Base-by-base conservation (phyloP, 2,797 vertebrate species). In the Paratrypauchen microcephalus region DNA sequence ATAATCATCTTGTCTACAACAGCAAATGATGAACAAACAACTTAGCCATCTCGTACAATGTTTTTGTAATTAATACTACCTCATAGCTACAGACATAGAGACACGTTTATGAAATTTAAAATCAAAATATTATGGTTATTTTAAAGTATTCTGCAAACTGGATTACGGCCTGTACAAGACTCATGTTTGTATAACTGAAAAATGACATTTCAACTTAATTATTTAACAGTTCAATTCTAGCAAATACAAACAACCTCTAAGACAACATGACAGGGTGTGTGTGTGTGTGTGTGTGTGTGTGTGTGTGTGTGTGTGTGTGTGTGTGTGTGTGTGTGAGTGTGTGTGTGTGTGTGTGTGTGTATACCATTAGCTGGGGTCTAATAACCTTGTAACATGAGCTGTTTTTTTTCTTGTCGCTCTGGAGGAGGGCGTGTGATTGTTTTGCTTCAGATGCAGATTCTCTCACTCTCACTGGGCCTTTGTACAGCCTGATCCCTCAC, bases 331-430 rank as follows among this genome's bases (percentile, higher is more conserved):
- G n/a, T n/a, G n/a, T n/a, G n/a, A n/a, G n/a, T n/a, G n/a, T n/a
- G n/a, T n/a, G n/a, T n/a, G n/a, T n/a, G n/a, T n/a, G n/a, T 36
- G 32, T 66, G 70, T 66, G 67, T 81, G 82, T 85, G 79, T 87
- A 83, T 79, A 72, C 77, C 78, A 81, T 81, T 16, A 82, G 76
- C 68, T 60, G 4, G 54, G 64, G 78, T 63, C 70, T 74, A 65
- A 82, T 75, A 79, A 79, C 72, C 65, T 69, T 85, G 89, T 86
- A 88, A 91, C 78, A 52, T 66, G 89, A 91, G 82, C 66, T 30
- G 28, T 39, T 15, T 74, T 74, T 74, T 74, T 77, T 55, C 57
- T 72, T 12, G 52, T 24, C 60, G 62, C 56, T 83, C 26, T 66
- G 48, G 36, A 60, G 79, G 73, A 73, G 64, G 57, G 71, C 1